phyloP scores from a whole-genome alignment of 1,140 invertebrate genomes.

The Bombus terrestris region DNA sequence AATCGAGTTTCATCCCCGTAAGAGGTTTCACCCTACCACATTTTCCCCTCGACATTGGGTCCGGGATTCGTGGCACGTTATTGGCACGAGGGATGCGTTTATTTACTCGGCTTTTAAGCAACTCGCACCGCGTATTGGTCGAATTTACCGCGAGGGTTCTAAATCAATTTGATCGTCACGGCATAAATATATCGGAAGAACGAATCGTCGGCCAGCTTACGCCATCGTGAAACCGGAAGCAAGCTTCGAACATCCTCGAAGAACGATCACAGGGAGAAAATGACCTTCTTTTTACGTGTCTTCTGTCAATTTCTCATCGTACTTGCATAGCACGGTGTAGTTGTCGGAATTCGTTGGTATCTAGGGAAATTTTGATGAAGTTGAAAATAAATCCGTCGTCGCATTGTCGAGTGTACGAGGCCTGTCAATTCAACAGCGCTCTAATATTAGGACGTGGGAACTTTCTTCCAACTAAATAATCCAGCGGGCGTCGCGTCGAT shows the following conservation, averaged over 20 bases:
- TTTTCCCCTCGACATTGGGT: background rate
- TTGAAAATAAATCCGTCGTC: background rate
- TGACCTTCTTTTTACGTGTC: background rate
- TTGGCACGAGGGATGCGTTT: slow-evolving; percentile 51
- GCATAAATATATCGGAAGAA: slow-evolving; percentile 35
- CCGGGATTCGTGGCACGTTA: slow-evolving; percentile 51
- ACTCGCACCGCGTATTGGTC: slow-evolving; percentile 40
- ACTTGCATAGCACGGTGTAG: background rate
- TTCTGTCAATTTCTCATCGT: background rate
- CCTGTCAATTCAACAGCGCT: background rate
- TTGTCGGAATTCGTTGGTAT: background rate
- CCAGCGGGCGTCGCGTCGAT: too few species aligned
- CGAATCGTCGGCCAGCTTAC: slow-evolving; percentile 18
- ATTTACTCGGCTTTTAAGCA: slow-evolving; percentile 58
- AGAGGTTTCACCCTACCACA: slow-evolving; percentile 47
- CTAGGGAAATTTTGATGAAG: background rate
- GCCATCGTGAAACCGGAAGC: background rate
- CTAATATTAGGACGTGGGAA: background rate
- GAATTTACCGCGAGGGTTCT: slow-evolving; percentile 17
- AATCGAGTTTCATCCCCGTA: slow-evolving; percentile 57
- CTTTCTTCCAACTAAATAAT: background rate
- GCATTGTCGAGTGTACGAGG: background rate
- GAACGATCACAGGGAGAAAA: background rate
- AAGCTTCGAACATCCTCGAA: background rate
- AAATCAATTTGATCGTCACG: slow-evolving; percentile 54